These are phyloP conservation scores for Triplophysa dalaica DNA, from an alignment of 2,113 vertebrate species.

Conservation along the genomic window DNA sequence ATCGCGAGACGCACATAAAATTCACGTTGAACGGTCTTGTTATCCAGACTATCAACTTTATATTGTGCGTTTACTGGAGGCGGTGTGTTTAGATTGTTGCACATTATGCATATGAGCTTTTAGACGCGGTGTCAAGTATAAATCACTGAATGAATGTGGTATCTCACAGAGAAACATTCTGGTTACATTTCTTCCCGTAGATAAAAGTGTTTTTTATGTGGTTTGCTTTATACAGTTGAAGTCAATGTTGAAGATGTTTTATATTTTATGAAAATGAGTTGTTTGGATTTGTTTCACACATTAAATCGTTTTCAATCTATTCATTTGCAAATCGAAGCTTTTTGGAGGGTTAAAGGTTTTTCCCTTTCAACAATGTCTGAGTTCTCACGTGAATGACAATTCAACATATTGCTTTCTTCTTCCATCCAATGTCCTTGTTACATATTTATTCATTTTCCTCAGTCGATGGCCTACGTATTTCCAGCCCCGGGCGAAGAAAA, in stretches of 20 bases:
- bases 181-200: no score
- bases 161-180: no score
- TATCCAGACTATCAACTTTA: background rate
- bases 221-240: no score
- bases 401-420: slow-evolving; percentile 40
- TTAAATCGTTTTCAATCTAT: no score
- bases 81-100: background rate
- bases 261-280: no score
- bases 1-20: slow-evolving; percentile 20
- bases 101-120: background rate
- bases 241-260: no score
- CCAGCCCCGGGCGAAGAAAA: slow-evolving; percentile 57
- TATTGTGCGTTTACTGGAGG: background rate
- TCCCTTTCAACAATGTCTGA: no score
- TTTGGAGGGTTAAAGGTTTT: no score
- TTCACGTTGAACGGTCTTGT: background rate
- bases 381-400: background rate
- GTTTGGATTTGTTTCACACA: no score
- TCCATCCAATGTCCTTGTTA: slow-evolving; percentile 46
- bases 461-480: slow-evolving; percentile 67
- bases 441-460: slow-evolving; percentile 59
- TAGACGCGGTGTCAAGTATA: no score
- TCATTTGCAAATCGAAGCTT: no score
- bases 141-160: background rate
- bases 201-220: no score